A percentile compares a stretch with the other conserved stretches of the same genome.
phyloP scores from a whole-genome alignment of 53 echinoderm and acorn worm genomes.

The Holothuria leucospilota region DNA sequence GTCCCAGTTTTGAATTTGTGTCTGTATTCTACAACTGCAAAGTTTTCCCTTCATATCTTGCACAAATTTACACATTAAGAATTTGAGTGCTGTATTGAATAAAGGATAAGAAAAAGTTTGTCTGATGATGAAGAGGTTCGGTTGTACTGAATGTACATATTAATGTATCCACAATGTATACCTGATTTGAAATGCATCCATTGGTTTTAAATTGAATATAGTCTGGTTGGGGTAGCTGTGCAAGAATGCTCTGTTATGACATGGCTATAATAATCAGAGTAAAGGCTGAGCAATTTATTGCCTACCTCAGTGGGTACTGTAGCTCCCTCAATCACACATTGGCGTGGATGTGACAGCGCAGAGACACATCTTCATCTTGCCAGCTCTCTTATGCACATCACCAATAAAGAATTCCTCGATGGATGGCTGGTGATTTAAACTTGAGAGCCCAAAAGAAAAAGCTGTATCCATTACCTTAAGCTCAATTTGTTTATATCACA shows the following conservation, averaged over 20 bases:
- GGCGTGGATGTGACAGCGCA: neutral
- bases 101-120: too few relatives aligned
- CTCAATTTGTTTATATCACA: conserved; percentile 55
- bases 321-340: too few relatives aligned
- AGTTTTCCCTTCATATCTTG: too few relatives aligned
- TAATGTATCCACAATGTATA: neutral
- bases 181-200: neutral
- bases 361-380: conserved; percentile 14
- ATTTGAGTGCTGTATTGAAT: too few relatives aligned
- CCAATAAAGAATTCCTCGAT: conserved; percentile 32
- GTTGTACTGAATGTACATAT: neutral
- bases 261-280: conserved; percentile 29
- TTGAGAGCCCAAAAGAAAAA: conserved; percentile 35
- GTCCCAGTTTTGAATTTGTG: too few relatives aligned
- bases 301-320: too few relatives aligned
- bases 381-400: conserved; percentile 3
- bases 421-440: conserved; percentile 37
- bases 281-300: too few relatives aligned
- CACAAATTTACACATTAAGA: too few relatives aligned
- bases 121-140: too few relatives aligned
- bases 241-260: conserved; percentile 46
- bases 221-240: neutral
- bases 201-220: conserved; percentile 1
- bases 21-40: too few relatives aligned
- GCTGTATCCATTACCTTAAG: conserved; percentile 45